These are phyloP conservation scores for Paracentrotus lividus DNA, from an alignment of 53 echinoderm and acorn worm genomes.

Conservation along the genomic window DNA sequence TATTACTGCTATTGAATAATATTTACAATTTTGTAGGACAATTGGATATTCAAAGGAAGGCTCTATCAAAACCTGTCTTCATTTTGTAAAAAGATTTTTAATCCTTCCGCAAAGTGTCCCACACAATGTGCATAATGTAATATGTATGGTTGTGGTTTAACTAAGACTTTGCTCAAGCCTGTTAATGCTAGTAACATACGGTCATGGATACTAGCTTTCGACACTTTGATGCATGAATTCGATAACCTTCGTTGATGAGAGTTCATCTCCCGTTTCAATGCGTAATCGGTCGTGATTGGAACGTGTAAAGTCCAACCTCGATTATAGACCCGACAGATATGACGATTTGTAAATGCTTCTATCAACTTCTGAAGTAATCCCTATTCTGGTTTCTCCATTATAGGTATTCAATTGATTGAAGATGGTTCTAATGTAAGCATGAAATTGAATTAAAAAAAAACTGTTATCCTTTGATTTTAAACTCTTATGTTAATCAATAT, in stretches of 20 bases:
- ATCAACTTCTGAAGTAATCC: not conserved
- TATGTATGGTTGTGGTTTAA: not conserved
- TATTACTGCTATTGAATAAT: no score
- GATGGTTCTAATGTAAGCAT: not conserved
- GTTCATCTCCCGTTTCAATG: not conserved
- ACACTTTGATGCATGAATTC: not conserved
- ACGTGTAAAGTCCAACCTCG: not conserved
- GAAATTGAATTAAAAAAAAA: not conserved
- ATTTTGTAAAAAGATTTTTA: not conserved
- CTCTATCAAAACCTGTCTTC: not conserved
- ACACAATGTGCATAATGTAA: no score
- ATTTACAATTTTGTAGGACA: no score
- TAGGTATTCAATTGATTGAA: not conserved
- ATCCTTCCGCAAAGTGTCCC: no score
- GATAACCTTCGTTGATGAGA: not conserved
- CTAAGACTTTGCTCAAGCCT: not conserved
- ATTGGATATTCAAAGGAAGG: no score
- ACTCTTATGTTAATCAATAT: not conserved
- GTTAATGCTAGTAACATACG: not conserved
- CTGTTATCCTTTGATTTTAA: not conserved
- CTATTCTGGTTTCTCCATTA: not conserved
- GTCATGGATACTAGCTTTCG: not conserved
- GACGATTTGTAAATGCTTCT: not conserved
- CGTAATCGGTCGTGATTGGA: not conserved
- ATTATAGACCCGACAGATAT: not conserved